phyloP scores from a whole-genome alignment of 2,888 invertebrate species.

The Tinea pellionella region DNA sequence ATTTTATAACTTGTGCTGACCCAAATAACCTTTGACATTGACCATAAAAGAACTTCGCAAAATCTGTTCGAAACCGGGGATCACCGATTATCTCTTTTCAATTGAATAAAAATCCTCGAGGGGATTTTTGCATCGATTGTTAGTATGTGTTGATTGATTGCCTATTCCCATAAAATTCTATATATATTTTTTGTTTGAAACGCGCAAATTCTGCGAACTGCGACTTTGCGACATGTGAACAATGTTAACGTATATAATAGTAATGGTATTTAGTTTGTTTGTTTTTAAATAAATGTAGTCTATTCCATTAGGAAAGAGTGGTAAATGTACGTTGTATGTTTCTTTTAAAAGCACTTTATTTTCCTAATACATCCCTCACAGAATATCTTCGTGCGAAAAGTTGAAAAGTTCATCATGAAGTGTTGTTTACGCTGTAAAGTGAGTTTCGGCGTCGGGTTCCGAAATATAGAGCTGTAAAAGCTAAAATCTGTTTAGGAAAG shows the following conservation, averaged over 20 bases:
- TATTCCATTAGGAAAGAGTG: no score
- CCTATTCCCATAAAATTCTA: not conserved
- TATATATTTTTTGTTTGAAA: no score
- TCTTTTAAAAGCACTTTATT: not conserved
- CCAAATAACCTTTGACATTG: conserved; percentile 2
- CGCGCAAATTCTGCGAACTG: no score
- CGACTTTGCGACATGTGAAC: no score
- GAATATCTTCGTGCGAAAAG: not conserved
- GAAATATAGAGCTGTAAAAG: not conserved
- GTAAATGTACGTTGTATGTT: not conserved
- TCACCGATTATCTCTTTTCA: not conserved
- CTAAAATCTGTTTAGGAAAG: not conserved
- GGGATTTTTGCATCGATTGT: no score
- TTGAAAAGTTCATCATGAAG: not conserved
- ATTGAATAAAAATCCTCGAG: not conserved
- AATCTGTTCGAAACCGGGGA: not conserved
- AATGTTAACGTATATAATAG: no score
- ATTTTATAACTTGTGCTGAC: not conserved
- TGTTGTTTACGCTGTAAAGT: not conserved
- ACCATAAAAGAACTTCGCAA: not conserved
- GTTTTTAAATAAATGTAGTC: no score
- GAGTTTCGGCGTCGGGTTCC: not conserved
- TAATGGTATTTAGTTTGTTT: no score
- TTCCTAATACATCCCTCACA: not conserved
- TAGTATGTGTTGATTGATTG: no score